A percentile compares a stretch with the other conserved stretches of the same genome.
Conservation (phyloP, 2,888 invertebrate genomes). For the Slavum lentiscoides region DNA sequence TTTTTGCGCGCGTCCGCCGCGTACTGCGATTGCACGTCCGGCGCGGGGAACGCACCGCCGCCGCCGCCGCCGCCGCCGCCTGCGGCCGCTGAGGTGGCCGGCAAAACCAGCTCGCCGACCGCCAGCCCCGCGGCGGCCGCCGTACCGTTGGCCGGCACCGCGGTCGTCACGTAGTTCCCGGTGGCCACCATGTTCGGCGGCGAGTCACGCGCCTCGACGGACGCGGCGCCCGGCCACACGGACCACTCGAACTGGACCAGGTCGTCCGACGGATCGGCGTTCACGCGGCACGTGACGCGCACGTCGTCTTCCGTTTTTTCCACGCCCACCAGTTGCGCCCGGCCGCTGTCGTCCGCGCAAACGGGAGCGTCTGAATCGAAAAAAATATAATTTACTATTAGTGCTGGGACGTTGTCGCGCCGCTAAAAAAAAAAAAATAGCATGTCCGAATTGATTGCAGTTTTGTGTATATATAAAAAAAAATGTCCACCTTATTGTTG, state of each 20-base stretch:
- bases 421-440: too few species aligned
- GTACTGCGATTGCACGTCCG: not conserved
- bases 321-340: slow-evolving; percentile 27
- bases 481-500: too few species aligned
- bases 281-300: slow-evolving; percentile 26
- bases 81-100: slow-evolving; percentile 8
- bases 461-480: too few species aligned
- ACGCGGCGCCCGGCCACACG: slow-evolving; percentile 23
- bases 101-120: slow-evolving; percentile 22
- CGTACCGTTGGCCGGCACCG: slow-evolving; percentile 16
- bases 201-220: not conserved
- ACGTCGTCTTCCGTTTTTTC: slow-evolving; percentile 17
- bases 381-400: too few species aligned
- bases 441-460: too few species aligned
- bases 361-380: slow-evolving; percentile 23
- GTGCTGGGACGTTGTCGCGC: too few species aligned
- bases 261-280: slow-evolving; percentile 41
- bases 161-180: slow-evolving; percentile 42
- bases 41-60: not conserved
- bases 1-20: not conserved
- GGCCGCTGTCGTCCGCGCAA: slow-evolving; percentile 27
- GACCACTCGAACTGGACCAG: slow-evolving; percentile 37
- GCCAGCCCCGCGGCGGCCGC: slow-evolving; percentile 1
- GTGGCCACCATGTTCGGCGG: slow-evolving; percentile 3
- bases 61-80: slow-evolving; percentile 9